Evolutionary conservation across 2,797 vertebrate genomes (phyloP).

Genomic region (Nyctibius grandis): DNA sequence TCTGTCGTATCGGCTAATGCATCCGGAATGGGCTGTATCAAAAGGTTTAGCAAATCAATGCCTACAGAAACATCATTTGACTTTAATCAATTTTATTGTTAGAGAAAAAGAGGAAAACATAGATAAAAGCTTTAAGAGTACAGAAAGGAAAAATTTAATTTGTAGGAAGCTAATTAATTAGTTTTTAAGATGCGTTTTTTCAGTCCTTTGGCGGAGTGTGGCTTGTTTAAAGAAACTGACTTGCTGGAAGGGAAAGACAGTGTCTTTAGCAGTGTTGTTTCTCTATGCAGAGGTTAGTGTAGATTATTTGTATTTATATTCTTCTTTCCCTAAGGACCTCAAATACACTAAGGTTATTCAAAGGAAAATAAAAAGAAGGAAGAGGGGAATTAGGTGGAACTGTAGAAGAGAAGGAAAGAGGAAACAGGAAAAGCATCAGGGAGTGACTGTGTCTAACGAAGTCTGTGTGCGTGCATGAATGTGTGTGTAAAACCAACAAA

Average conservation of each 20-base stretch:
- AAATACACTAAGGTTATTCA: neutral
- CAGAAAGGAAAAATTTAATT: neutral
- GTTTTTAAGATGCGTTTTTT: neutral
- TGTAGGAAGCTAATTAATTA: neutral
- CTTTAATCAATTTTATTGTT: constrained; percentile 17
- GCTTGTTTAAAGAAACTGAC: neutral
- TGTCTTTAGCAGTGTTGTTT: neutral
- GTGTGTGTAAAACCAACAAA: neutral
- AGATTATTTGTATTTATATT: neutral
- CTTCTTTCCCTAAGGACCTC: neutral
- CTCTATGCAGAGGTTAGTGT: neutral
- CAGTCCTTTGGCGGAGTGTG: neutral
- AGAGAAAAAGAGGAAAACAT: neutral
- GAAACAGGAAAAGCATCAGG: neutral
- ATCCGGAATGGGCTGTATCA: neutral
- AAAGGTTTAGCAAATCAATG: constrained; percentile 22
- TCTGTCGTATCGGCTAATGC: neutral
- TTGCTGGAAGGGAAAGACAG: neutral
- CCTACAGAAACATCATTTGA: neutral
- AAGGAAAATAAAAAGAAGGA: neutral
- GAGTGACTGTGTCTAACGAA: neutral
- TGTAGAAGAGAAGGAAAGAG: neutral
- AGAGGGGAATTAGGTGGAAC: neutral
- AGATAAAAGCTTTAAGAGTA: constrained; percentile 8
- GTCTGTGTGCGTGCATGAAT: too few species aligned